Conservation (phyloP, 2,113 vertebrate genomes). For the Malaclemys terrapin region DNA sequence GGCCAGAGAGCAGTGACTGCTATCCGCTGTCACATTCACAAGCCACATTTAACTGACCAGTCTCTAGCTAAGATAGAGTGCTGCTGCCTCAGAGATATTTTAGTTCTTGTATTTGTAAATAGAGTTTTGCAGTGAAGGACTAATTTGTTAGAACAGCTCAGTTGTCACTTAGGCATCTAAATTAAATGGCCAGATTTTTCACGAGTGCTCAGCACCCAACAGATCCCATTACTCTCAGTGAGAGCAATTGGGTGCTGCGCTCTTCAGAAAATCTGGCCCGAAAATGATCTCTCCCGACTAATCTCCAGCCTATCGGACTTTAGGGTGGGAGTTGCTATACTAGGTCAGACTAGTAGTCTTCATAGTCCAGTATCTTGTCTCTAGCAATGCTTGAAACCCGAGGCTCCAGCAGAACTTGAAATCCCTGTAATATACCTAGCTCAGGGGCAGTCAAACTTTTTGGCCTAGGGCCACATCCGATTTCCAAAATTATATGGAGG, state of each 20-base stretch:
- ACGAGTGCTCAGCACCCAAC: not conserved
- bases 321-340: not conserved
- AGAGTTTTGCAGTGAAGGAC: not conserved
- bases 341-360: conserved; percentile 24
- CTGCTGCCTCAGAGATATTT: not conserved
- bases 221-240: not conserved
- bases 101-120: not conserved
- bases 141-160: not conserved
- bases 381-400: too few relatives aligned
- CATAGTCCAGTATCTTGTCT: not conserved
- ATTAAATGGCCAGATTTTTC: not conserved
- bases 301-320: conserved; percentile 40
- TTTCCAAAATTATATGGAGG: too few relatives aligned
- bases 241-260: too few relatives aligned
- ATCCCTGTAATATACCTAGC: too few relatives aligned
- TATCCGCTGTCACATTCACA: too few relatives aligned
- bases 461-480: too few relatives aligned
- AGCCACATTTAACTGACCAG: too few relatives aligned
- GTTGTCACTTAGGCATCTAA: not conserved
- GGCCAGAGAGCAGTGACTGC: not conserved
- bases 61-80: not conserved
- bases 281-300: conserved; percentile 38
- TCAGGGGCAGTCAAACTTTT: too few relatives aligned
- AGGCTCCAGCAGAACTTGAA: too few relatives aligned
- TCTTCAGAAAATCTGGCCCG: not conserved